Evolutionary conservation across 2,113 vertebrate species (phyloP).

Genomic region (Hydrolagus affinis): DNA sequence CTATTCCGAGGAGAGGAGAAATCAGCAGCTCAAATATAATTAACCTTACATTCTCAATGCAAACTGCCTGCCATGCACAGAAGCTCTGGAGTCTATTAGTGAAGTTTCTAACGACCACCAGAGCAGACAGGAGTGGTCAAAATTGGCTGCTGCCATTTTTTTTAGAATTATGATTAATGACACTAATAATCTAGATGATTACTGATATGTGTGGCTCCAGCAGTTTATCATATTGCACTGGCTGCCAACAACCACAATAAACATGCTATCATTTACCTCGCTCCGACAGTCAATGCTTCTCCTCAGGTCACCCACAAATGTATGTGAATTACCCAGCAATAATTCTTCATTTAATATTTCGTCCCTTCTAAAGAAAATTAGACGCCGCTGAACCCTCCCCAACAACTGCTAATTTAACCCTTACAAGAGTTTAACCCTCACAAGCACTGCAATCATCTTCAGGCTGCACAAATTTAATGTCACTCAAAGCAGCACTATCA

Average conservation of each 20-base stretch:
- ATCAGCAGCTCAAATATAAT: slow-evolving; percentile 87
- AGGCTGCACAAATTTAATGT: not conserved
- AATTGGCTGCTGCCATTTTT: slow-evolving; percentile 70
- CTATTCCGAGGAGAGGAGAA: slow-evolving; percentile 67
- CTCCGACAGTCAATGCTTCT: slow-evolving; percentile 72
- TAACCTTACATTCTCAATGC: slow-evolving; percentile 87
- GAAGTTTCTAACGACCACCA: slow-evolving; percentile 69
- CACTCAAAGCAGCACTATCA: no score
- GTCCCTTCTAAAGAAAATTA: not conserved
- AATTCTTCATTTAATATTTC: slow-evolving; percentile 34
- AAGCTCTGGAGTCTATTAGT: slow-evolving; percentile 63
- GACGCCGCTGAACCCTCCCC: not conserved
- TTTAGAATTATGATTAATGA: slow-evolving; percentile 84
- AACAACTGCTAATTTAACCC: not conserved
- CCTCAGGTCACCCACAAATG: slow-evolving; percentile 55
- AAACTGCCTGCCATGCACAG: slow-evolving; percentile 69
- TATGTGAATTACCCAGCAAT: slow-evolving; percentile 77
- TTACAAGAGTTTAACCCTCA: not conserved
- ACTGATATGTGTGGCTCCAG: slow-evolving; percentile 72
- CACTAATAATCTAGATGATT: slow-evolving; percentile 84
- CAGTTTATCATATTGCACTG: slow-evolving; percentile 79
- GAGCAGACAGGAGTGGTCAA: slow-evolving; percentile 55
- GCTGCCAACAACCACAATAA: slow-evolving; percentile 78
- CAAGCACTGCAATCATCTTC: not conserved
- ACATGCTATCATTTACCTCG: slow-evolving; percentile 82